Percentiles rank a stretch among this genome's conserved stretches.
phyloP scores from a whole-genome alignment of 2,888 invertebrate species.

The Laspeyria flexula region DNA sequence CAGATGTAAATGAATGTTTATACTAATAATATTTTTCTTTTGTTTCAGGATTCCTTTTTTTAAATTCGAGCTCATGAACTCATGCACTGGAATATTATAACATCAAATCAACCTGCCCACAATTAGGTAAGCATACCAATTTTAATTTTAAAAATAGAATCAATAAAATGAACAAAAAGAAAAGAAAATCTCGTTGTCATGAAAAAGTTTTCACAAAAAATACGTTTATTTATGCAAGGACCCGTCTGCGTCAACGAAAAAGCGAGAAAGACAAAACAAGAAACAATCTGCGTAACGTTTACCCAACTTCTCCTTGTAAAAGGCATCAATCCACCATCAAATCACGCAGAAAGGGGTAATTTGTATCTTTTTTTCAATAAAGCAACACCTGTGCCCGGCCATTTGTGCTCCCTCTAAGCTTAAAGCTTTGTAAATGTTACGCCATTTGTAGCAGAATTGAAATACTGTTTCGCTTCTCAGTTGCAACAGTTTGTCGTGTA shows the following conservation, averaged over 20 bases:
- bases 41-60: slow-evolving; percentile 70
- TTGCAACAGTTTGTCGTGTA: slow-evolving; percentile 66
- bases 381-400: slow-evolving; percentile 79
- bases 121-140: slow-evolving; percentile 67
- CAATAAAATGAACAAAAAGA: slow-evolving; percentile 15
- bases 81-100: slow-evolving; percentile 68
- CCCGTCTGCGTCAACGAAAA: slow-evolving; percentile 20
- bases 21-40: slow-evolving; percentile 43
- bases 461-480: slow-evolving; percentile 73
- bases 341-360: slow-evolving; percentile 75
- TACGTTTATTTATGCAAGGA: slow-evolving; percentile 30
- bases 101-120: slow-evolving; percentile 69
- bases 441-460: slow-evolving; percentile 83
- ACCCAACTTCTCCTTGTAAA: slow-evolving; percentile 45
- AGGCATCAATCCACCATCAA: slow-evolving; percentile 69
- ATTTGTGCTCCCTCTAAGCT: slow-evolving; percentile 77
- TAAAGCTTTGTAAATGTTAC: slow-evolving; percentile 80
- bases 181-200: slow-evolving; percentile 17
- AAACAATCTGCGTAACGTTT: slow-evolving; percentile 44
- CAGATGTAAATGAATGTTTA: slow-evolving; percentile 38
- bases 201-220: slow-evolving; percentile 21
- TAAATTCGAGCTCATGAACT: slow-evolving; percentile 65
- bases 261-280: slow-evolving; percentile 42
- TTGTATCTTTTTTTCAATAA: slow-evolving; percentile 84
- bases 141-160: background rate